Evolutionary conservation across 2,797 vertebrate genomes (phyloP), one percentile per base, ranked within the genome.

Genomic region (Hapalemur alaotrensis): DNA sequence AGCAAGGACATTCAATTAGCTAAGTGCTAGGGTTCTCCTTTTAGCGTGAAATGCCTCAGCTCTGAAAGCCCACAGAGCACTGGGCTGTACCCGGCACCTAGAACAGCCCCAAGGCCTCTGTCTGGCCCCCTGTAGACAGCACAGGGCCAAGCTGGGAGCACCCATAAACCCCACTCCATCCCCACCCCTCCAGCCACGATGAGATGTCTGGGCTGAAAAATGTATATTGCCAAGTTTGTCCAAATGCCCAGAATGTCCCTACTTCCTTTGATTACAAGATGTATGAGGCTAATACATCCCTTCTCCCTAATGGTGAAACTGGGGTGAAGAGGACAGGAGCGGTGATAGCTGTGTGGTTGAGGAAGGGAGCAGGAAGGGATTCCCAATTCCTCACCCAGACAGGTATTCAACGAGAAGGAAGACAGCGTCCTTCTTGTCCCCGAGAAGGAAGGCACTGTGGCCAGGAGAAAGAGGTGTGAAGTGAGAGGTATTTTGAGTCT

Each of bases 1-100:
- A 70, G 69, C 67, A 48, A 48, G 67, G 85, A 57, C 30, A 7
- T 91, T 96, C 70, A 50, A 17, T 88, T 92, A 88, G 46, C 69
- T 72, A 83, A 75, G 85, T 50, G 89, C 79, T 12, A 54, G 89
- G 46, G 28, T 65, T 88, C 63, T 92, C 2, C 0, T 72, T 86
- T 83, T 41, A 86, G 84, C 46, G n/a, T 1, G 23, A 93, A 73
- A 38, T 9, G 4, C 52, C 22, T 43, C 43, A 22, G n/a, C 41
- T 73, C 70, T 59, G 50, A 86, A 72, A 89, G 85, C 61, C 22
- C 41, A 5, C 12, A 15, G 59, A 20, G 12, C 52, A 6, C 5
- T 5, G 5, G 14, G 48, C 35, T 32, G 67, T 12, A 35, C 23
- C 41, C 28, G 3, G 65, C n/a, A 7, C 32, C 52, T 14, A n/a